Evolutionary conservation across 1,140 invertebrate species (phyloP).

Genomic region (Ceratosolen solmsi): DNA sequence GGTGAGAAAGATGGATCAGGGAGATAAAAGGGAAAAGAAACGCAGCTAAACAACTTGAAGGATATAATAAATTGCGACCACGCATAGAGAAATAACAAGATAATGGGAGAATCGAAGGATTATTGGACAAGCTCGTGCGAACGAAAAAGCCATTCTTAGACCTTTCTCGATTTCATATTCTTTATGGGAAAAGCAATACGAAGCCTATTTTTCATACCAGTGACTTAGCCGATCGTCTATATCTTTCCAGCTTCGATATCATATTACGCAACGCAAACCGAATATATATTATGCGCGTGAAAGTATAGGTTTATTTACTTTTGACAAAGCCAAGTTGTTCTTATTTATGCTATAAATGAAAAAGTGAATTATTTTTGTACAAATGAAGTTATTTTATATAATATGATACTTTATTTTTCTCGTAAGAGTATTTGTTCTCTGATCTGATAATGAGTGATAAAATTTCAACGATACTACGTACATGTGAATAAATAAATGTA

Average conservation of each 20-base stretch:
- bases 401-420: too few species aligned
- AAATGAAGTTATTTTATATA: too few species aligned
- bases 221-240: slow-evolving; percentile 18
- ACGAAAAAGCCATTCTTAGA: slow-evolving; percentile 59
- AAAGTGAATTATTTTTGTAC: too few species aligned
- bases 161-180: slow-evolving; percentile 59
- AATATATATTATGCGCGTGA: too few species aligned
- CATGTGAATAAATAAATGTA: too few species aligned
- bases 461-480: too few species aligned
- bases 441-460: too few species aligned
- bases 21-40: slow-evolving; percentile 2
- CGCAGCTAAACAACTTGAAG: slow-evolving; percentile 26
- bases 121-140: slow-evolving; percentile 56
- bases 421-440: too few species aligned
- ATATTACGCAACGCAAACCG: slow-evolving; percentile 50
- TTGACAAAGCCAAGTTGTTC: too few species aligned
- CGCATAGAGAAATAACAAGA: slow-evolving; percentile 63
- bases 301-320: too few species aligned
- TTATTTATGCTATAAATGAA: too few species aligned
- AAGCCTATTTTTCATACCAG: slow-evolving; percentile 24
- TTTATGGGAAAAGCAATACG: slow-evolving; percentile 52
- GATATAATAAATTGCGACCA: slow-evolving; percentile 67
- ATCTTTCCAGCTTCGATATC: slow-evolving; percentile 38
- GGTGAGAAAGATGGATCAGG: slow-evolving; percentile 13
- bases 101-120: slow-evolving; percentile 67